Evolutionary conservation across 2,113 vertebrate species (phyloP), one percentile per base, ranked within the genome.

Genomic region (Arizona elegans): DNA sequence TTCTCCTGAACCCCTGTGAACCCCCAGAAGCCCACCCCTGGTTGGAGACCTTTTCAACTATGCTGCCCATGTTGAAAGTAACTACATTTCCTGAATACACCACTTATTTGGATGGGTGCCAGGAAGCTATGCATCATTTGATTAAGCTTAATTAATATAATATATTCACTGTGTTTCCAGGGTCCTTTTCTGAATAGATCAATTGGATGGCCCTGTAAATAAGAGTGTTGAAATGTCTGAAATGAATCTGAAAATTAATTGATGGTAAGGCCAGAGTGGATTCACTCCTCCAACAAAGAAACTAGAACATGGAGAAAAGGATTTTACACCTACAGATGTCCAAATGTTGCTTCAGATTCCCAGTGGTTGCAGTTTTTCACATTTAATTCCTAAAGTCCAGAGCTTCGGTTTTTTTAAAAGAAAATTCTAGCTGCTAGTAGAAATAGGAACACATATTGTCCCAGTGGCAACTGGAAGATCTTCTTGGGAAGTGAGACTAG

Each of bases 381-480:
- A 33, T 7, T 70, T 70, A 1, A 70, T 15, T n/a, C 65, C 29
- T 70, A 70, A 70, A 70, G 29, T 15, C 29, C 7, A 33, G 65
- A 70, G 29, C 5, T 70, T n/a, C 0, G n/a, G 12, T 15, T 33
- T 70, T 70, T 33, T 70, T 7, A 33, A 70, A 29, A n/a, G 26
- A 12, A 5, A n/a, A 11, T 13, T n/a, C 11, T 70, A 29, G 1
- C 29, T n/a, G 9, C 0, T 70, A 29, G 11, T 13, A n/a, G 4
- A 70, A 70, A 24, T 24, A 24, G 58, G 23, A 59, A 43, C 0
- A 43, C 43, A 43, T 43, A 43, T 43, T 43, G 43, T 43, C 0
- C 43, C 43, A 43, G 0, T 70, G 62, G 11, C 5, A 13, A 15
- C 11, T 0, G 1, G 12, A n/a, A n/a, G 12, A 1, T n/a, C 1